Base-by-base conservation (phyloP, 2,797 vertebrate species). In the Myiotriccus ornatus region DNA sequence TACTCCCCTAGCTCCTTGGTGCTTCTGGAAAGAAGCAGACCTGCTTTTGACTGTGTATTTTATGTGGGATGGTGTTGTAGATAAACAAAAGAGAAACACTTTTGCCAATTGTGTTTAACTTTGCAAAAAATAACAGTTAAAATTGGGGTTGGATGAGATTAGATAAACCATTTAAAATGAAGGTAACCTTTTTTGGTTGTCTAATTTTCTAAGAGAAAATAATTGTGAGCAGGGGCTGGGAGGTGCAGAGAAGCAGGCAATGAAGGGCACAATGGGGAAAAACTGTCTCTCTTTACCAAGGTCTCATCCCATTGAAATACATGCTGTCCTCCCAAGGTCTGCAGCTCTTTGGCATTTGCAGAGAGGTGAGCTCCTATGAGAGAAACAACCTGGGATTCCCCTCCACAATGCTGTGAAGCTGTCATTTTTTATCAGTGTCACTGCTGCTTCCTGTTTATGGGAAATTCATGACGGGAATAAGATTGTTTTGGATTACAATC, bases 371-470 rank as follows among this genome's bases (percentile, higher is more conserved):
- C 1, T 21, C 35, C 35, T 69, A 32, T 41, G 68, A 91, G 82
- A 87, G 56, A 64, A 85, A 18, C 34, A 25, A 74, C 24, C 47
- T 2, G 11, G 71, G 81, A 85, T 94, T 90, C 35, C 63, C 34
- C 55, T 93, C 28, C 24, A 12, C 0, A 0, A 25, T 3, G 0
- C 43, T 59, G 50, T 52, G 80, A 75, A 89, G 35, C 56, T 74
- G 52, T 44, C 7, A 12, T 80, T 83, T 81, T 93, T 95, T 47
- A 83, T 68, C 70, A 52, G 13, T 84, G 68, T 89, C 64, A 25
- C 56, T 91, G 63, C 70, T 87, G 41, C 78, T 91, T 96, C 63
- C 89, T 95, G 56, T 83, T 93, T 67, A 64, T 85, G 46, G 47
- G 56, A 77, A 91, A 64, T 91, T 76, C 2, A 0, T 74, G 41